A percentile compares a stretch with the other conserved stretches of the same genome.
Conservation (phyloP, 2,113 vertebrate species). For the Chloebia gouldiae region DNA sequence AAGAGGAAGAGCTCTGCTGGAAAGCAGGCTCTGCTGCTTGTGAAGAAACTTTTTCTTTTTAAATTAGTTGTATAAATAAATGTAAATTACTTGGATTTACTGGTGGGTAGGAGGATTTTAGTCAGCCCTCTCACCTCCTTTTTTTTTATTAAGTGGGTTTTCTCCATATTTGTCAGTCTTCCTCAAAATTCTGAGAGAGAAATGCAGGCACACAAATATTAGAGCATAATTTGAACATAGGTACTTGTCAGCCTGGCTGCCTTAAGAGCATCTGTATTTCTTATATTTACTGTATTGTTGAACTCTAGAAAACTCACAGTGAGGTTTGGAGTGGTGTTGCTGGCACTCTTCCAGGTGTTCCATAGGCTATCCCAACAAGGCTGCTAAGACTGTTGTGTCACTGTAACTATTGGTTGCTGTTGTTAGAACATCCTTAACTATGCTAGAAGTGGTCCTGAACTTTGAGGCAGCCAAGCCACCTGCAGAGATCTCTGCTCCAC, state of each 20-base stretch:
- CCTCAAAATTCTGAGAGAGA: neutral
- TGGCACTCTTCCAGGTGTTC: neutral
- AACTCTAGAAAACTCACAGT: neutral
- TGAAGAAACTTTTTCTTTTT: neutral
- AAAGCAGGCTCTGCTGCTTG: neutral
- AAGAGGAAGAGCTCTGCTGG: neutral
- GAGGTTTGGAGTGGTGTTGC: neutral
- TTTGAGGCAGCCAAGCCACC: neutral
- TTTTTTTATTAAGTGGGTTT: neutral
- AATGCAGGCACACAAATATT: neutral
- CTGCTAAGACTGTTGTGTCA: neutral
- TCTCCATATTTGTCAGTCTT: neutral
- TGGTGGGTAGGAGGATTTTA: neutral
- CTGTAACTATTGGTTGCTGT: neutral
- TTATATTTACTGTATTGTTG: neutral
- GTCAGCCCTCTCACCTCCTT: neutral
- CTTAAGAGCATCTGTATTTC: neutral
- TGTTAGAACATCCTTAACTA: neutral
- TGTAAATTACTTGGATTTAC: neutral
- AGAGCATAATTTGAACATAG: neutral
- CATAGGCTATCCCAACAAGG: neutral
- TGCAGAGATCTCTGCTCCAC: neutral
- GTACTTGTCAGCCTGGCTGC: neutral
- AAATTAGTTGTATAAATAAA: neutral
- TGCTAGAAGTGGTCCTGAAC: neutral